Evolutionary conservation across 1,140 invertebrate species (phyloP).

Genomic region (Cataglyphis hispanica): DNA sequence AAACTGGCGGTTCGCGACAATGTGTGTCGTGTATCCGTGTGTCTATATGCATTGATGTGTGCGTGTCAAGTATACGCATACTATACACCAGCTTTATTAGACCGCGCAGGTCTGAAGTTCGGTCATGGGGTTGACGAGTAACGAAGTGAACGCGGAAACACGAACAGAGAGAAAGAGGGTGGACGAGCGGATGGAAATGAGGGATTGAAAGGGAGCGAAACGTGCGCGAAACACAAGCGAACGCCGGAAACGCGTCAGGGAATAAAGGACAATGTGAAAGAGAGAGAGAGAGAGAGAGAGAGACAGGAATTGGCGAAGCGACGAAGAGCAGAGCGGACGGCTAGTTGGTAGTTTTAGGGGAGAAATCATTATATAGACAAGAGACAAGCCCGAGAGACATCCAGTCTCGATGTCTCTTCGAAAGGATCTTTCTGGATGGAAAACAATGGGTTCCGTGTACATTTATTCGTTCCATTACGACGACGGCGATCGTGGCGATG

Average conservation of each 20-base stretch:
- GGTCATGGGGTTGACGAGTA: slow-evolving; percentile 45
- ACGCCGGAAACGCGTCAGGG: background rate
- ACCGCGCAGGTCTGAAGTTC: slow-evolving; percentile 37
- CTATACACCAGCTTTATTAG: slow-evolving; percentile 53
- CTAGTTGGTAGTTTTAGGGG: slow-evolving; percentile 29
- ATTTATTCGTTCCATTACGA: slow-evolving; percentile 69
- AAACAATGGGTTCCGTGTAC: slow-evolving; percentile 75
- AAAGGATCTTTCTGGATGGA: slow-evolving; percentile 59
- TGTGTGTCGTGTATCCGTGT: background rate
- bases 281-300: background rate
- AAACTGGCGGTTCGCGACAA: background rate
- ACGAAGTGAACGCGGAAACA: slow-evolving; percentile 56
- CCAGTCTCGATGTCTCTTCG: slow-evolving; percentile 28
- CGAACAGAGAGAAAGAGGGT: slow-evolving; percentile 4
- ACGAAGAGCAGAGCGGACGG: slow-evolving; percentile 14
- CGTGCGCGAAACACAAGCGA: slow-evolving; percentile 43
- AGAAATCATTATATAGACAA: slow-evolving; percentile 41
- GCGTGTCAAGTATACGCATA: slow-evolving; percentile 8
- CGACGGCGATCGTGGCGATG: slow-evolving; percentile 35
- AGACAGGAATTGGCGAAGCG: slow-evolving; percentile 40
- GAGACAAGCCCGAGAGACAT: slow-evolving; percentile 45
- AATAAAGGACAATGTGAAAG: background rate
- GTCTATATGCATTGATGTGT: slow-evolving; percentile 28
- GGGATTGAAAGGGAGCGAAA: slow-evolving; percentile 44
- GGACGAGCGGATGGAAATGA: slow-evolving; percentile 26